Evolutionary conservation across 2,888 invertebrate genomes (phyloP), one percentile per base, ranked within the genome.

Genomic region (Panopea generosa): DNA sequence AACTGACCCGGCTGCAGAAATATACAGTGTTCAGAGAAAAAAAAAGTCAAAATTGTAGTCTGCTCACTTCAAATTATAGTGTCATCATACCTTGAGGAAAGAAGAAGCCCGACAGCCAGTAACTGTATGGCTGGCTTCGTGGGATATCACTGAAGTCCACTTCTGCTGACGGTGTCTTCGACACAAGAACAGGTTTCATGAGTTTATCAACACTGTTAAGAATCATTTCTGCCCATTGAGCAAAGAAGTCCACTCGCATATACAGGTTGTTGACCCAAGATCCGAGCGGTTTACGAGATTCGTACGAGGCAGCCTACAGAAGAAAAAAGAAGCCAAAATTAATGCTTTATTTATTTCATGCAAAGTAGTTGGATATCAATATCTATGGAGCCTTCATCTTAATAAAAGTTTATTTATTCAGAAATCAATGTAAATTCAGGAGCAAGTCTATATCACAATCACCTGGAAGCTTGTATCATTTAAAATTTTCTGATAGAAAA

Each of bases 61-160:
- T n/a, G n/a, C n/a, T n/a, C n/a, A n/a, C n/a, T n/a, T n/a, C n/a
- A n/a, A n/a, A n/a, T n/a, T n/a, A 33, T 33, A 11, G 11, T 33
- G 4, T 33, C 11, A 33, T 11, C n/a, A n/a, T 72, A 91, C 92
- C 92, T 88, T 92, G 91, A 29, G 92, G 92, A 71, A 92, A 92
- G 84, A 90, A 92, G 86, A 92, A 92, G 3, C 90, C 91, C 9
- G 92, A 86, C 27, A 92, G 81, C 92, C 92, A 92, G 85, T 89
- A 92, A 56, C 89, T 87, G 27, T 85, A 72, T 20, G 92, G 91
- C 18, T 88, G 80, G 55, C 84, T 86, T 7, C 78, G 65, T 11
- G 77, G 61, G 0, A 80, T 29, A 9, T 84, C 72, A n/a, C 80
- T 82, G 9, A 56, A 40, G 24, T 84, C 85, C 24, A 63, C 47